Base-by-base conservation (phyloP, 2,888 invertebrate genomes). In the Theretra japonica region DNA sequence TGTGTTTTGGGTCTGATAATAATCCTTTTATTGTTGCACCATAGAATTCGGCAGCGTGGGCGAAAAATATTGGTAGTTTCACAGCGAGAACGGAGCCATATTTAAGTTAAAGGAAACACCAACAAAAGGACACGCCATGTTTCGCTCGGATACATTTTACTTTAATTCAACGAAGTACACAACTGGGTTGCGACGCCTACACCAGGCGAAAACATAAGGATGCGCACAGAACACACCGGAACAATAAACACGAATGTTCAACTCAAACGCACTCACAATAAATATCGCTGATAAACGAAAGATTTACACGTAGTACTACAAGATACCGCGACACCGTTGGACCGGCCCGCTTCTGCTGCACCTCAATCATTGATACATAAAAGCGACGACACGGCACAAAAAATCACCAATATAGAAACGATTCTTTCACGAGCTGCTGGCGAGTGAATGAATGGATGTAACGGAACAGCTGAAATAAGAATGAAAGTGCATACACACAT, bases 151-250 rank as follows among this genome's bases (percentile, higher is more conserved):
- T 81, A 83, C 80, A 82, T 82, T 85, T 88, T 88, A 86, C 83
- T 85, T 82, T 82, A 85, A 86, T 86, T 83, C 86, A 87, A 86
- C 85, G 82, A 82, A 79, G 81, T 87, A 85, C 83, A 84, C 85
- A 89, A 88, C 86, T 88, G 88, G 86, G 83, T 82, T 83, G 86
- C 84, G 87, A 91, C 94, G 91, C 93, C 93, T 91, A 94, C 94
- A 88, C 88, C 87, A 86, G 86, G 78, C 79, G 83, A 83, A 88
- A 88, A 89, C 88, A 87, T 88, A 88, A 88, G 86, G 81, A 65
- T 65, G 65, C 41, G 17, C 41, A 82, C 82, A 79, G 53, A n/a
- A 81, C 82, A 79, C 83, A 81, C 78, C 76, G 80, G 75, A 76
- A 83, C 85, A 88, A 91, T 90, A 91, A 92, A 92, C 92, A 89